These are phyloP conservation scores for Liposcelis brunnea DNA, from an alignment of 2,888 invertebrate species.

Conservation along the genomic window DNA sequence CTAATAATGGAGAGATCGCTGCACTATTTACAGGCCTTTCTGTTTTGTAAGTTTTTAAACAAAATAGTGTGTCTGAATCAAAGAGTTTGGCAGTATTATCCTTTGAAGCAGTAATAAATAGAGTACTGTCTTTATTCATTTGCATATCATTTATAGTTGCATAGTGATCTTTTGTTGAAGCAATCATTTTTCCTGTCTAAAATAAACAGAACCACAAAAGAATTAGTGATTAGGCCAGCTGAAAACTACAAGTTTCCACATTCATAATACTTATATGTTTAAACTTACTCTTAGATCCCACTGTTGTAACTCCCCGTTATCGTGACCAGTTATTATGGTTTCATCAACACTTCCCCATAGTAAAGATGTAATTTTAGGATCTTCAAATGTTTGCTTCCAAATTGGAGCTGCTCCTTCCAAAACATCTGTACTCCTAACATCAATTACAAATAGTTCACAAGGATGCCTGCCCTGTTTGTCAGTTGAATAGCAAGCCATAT, in stretches of 20 bases:
- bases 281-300: conserved; percentile 72
- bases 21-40: conserved; percentile 97
- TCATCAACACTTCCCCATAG: conserved; percentile 91
- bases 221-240: background rate
- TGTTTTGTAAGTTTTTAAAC: conserved; percentile 90
- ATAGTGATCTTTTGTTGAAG: conserved; percentile 64
- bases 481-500: conserved; percentile 82
- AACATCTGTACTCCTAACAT: conserved; percentile 59
- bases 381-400: conserved; percentile 58
- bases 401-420: conserved; percentile 52
- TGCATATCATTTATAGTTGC: conserved; percentile 93
- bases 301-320: conserved; percentile 78
- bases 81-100: conserved; percentile 92
- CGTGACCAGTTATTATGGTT: conserved; percentile 80
- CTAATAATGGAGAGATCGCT: conserved; percentile 83
- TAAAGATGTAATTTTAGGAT: conserved; percentile 77
- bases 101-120: conserved; percentile 95
- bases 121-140: conserved; percentile 75
- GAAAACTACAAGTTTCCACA: background rate
- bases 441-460: conserved; percentile 79
- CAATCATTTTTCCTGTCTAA: conserved; percentile 65
- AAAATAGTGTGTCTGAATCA: conserved; percentile 70
- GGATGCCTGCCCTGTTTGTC: conserved; percentile 82
- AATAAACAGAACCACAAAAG: conserved; percentile 19
- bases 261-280: background rate